Conservation (phyloP, 2,888 invertebrate species). For the Catotricha subobsoleta region DNA sequence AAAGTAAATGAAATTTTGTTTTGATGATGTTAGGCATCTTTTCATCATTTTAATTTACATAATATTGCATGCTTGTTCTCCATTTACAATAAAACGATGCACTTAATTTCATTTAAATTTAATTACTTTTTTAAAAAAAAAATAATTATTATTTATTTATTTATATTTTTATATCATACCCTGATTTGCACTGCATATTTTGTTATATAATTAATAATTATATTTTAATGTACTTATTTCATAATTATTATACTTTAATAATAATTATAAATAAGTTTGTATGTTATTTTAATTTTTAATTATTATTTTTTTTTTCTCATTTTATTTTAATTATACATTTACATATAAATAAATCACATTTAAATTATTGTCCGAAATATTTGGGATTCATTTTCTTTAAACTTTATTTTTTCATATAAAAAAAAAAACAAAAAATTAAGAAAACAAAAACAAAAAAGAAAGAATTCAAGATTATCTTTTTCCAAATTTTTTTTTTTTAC, state of each 20-base stretch:
- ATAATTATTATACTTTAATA: neutral
- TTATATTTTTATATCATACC: slow-evolving; percentile 9
- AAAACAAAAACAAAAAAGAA: neutral
- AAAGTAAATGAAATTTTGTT: no score
- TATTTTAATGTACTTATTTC: neutral
- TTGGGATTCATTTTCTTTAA: slow-evolving; percentile 8
- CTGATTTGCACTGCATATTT: slow-evolving; percentile 9
- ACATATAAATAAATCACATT: slow-evolving; percentile 26
- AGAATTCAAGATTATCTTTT: slow-evolving; percentile 1
- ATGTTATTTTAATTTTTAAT: neutral
- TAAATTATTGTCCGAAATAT: slow-evolving; percentile 32
- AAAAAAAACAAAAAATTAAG: neutral
- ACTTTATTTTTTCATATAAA: neutral
- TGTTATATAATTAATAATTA: slow-evolving; percentile 1
- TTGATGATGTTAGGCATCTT: no score
- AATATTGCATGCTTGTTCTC: no score
- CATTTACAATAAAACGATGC: no score
- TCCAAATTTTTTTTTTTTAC: slow-evolving; percentile 1
- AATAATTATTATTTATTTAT: no score
- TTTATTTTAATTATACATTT: slow-evolving; percentile 1
- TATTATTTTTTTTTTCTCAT: neutral
- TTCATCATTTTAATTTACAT: no score
- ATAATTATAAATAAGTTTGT: neutral
- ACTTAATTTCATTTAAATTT: no score
- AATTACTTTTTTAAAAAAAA: no score